Percentiles rank a stretch among this genome's conserved stretches.
phyloP scores from a whole-genome alignment of 2,113 vertebrate genomes.

The Ceratotherium simum region DNA sequence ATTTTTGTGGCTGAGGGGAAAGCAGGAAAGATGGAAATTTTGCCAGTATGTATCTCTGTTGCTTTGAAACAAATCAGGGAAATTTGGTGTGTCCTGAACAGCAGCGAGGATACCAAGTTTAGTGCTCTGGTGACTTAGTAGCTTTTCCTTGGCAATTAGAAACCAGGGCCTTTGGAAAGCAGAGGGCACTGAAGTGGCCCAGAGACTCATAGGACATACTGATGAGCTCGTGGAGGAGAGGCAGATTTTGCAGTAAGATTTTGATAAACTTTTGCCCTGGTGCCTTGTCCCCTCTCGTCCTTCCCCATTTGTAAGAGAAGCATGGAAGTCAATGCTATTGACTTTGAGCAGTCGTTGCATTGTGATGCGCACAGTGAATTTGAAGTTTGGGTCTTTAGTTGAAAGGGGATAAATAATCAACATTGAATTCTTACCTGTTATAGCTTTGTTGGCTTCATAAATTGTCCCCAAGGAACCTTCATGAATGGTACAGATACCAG shows the following conservation, averaged over 20 bases:
- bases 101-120: background rate
- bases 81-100: background rate
- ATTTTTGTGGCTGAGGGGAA: background rate
- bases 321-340: conserved; percentile 78
- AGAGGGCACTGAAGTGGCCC: background rate
- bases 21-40: background rate
- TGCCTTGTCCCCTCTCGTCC: conserved; percentile 63
- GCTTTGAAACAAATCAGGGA: conserved; percentile 1
- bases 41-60: background rate
- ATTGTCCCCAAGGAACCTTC: background rate
- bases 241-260: background rate
- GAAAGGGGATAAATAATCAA: background rate
- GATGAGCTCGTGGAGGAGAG: background rate
- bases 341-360: conserved; percentile 75
- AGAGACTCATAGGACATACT: background rate
- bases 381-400: conserved; percentile 36
- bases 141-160: background rate
- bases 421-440: background rate
- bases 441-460: background rate
- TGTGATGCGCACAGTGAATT: conserved; percentile 51
- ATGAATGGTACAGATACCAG: background rate
- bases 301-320: conserved; percentile 75
- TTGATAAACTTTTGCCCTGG: conserved; percentile 43
- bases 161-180: background rate
- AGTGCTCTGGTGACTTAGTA: background rate